A percentile compares a stretch with the other conserved stretches of the same genome.
Conservation (phyloP, 1,140 invertebrate species). For the Lerema accius region DNA sequence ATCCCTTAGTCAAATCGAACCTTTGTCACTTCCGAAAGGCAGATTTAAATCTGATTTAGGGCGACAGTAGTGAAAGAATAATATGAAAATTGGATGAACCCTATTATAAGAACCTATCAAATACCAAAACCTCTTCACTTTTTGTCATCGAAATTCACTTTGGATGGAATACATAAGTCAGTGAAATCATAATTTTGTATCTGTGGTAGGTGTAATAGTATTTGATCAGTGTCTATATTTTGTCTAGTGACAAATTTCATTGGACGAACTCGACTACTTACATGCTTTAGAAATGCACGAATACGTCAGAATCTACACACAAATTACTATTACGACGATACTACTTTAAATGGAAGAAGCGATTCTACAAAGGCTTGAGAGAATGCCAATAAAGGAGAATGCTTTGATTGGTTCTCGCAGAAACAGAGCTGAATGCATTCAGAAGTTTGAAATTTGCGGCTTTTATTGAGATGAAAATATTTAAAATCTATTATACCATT, state of each 20-base stretch:
- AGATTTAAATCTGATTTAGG: slow-evolving; percentile 18
- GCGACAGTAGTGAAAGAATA: slow-evolving; percentile 21
- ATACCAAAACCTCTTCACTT: no score
- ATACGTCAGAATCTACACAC: neutral
- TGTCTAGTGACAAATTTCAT: no score
- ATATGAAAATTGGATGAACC: slow-evolving; percentile 25
- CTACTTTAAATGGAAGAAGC: neutral
- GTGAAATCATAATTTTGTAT: no score
- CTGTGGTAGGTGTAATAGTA: no score
- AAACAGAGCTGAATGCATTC: neutral
- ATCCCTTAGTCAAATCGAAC: slow-evolving; percentile 17
- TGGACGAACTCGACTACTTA: no score
- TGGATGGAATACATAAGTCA: no score
- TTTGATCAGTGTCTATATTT: no score
- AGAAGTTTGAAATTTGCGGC: no score
- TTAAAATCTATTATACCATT: no score
- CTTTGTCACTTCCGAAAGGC: slow-evolving; percentile 21
- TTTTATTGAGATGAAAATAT: no score
- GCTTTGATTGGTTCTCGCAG: neutral
- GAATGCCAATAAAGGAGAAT: neutral
- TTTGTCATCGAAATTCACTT: no score
- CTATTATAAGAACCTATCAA: no score
- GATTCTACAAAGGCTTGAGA: neutral
- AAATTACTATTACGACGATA: neutral
- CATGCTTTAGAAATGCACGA: neutral